Percentiles rank a stretch among this genome's conserved stretches.
phyloP scores from a whole-genome alignment of 37 sponge, comb jelly and placozoan genomes.

The Spongia lamella region DNA sequence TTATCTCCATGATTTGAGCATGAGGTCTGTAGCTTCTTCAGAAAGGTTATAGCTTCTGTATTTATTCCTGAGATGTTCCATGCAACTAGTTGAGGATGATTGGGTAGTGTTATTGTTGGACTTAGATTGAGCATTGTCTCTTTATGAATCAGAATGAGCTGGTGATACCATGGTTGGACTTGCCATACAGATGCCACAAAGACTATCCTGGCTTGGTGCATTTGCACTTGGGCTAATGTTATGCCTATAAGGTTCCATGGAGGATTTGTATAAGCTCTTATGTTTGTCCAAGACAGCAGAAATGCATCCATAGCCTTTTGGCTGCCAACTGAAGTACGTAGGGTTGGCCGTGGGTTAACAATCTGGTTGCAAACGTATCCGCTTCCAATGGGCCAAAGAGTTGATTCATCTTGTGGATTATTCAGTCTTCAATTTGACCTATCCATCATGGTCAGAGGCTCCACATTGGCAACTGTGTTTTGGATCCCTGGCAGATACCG shows the following conservation, averaged over 20 bases:
- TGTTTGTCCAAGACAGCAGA: slow-evolving; percentile 24
- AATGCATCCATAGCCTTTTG: slow-evolving; percentile 49
- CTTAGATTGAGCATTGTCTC: no score
- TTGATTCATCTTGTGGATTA: neutral
- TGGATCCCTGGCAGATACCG: slow-evolving; percentile 15
- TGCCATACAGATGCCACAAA: neutral
- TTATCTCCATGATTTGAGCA: no score
- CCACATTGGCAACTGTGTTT: slow-evolving; percentile 10
- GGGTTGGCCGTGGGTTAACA: slow-evolving; percentile 8
- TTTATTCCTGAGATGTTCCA: no score
- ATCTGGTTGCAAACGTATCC: slow-evolving; percentile 38
- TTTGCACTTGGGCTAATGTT: neutral
- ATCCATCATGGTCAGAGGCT: slow-evolving; percentile 8
- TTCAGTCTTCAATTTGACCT: slow-evolving; percentile 40
- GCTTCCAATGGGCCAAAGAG: slow-evolving; percentile 13
- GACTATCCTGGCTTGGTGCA: neutral
- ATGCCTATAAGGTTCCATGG: neutral
- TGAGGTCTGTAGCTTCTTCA: no score
- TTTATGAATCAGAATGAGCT: no score
- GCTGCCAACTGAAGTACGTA: slow-evolving; percentile 40
- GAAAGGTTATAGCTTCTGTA: no score
- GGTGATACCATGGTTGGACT: slow-evolving; percentile 2
- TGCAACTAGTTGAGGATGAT: no score
- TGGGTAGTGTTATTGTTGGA: no score
- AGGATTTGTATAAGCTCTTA: slow-evolving; percentile 7